Percentiles rank a stretch among this genome's conserved stretches.
Evolutionary conservation across 2,888 invertebrate species (phyloP).

Genomic region (Heliconius cydno): DNA sequence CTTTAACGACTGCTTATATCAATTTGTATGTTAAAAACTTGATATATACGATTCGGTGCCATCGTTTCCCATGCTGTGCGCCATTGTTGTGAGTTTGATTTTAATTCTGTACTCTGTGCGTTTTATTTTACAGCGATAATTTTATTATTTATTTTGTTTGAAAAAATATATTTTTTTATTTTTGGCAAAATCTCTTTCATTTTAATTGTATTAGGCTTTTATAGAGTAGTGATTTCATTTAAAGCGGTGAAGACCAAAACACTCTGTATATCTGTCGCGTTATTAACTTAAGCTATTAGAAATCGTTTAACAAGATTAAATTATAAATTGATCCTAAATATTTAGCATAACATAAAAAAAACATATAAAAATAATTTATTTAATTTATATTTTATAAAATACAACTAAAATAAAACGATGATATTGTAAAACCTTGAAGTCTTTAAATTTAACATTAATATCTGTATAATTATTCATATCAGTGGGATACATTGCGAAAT

Average conservation of each 20-base stretch:
- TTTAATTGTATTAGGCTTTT: too few species aligned
- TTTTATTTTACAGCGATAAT: too few species aligned
- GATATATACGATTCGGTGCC: neutral
- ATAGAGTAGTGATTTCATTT: too few species aligned
- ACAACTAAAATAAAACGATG: neutral
- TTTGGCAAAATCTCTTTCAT: too few species aligned
- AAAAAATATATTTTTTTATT: too few species aligned
- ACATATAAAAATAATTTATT: neutral
- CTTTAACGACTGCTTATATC: conserved; percentile 6
- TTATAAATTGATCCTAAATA: neutral
- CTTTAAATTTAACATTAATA: conserved; percentile 49
- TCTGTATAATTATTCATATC: conserved; percentile 52
- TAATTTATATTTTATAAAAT: neutral
- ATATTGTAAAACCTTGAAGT: conserved; percentile 47
- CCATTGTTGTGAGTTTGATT: neutral
- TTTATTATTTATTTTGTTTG: too few species aligned
- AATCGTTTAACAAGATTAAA: neutral
- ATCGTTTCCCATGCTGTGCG: neutral
- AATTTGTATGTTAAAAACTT: conserved; percentile 15
- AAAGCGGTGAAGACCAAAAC: too few species aligned
- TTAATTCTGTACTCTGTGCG: neutral
- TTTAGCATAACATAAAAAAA: neutral
- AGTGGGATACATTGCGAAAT: conserved; percentile 51
- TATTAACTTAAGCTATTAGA: neutral
- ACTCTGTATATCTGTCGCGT: neutral